Conservation (phyloP, 2,888 invertebrate genomes). For the Thera obeliscata region DNA sequence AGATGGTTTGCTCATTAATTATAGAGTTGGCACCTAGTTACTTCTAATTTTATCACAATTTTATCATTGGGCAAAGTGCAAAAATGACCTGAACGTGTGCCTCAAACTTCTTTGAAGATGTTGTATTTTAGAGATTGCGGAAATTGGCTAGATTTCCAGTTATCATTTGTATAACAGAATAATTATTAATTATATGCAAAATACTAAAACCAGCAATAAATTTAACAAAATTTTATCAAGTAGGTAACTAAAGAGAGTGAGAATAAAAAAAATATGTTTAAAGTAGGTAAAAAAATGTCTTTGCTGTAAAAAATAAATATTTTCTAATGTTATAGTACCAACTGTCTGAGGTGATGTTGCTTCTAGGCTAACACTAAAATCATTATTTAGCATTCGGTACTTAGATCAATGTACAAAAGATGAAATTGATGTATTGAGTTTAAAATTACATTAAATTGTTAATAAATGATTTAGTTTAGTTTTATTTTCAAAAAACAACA, state of each 20-base stretch:
- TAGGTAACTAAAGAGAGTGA: constrained; percentile 22
- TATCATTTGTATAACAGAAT: constrained; percentile 11
- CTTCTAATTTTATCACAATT: constrained; percentile 40
- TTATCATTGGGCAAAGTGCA: constrained; percentile 45
- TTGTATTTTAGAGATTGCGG: constrained; percentile 25
- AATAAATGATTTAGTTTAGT: constrained; percentile 43
- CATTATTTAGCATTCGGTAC: constrained; percentile 68
- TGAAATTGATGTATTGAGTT: constrained; percentile 75
- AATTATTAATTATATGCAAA: constrained; percentile 5
- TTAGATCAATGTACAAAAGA: constrained; percentile 75
- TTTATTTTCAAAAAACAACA: constrained; percentile 9
- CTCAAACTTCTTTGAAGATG: constrained; percentile 23
- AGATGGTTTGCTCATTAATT: constrained; percentile 48
- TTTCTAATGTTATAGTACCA: constrained; percentile 30
- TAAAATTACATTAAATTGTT: constrained; percentile 75
- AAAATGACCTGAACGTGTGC: constrained; percentile 51
- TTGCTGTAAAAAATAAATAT: constrained; percentile 25
- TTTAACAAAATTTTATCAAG: constrained; percentile 9
- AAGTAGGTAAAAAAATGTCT: constrained; percentile 24
- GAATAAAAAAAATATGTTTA: constrained; percentile 14
- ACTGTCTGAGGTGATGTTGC: constrained; percentile 49
- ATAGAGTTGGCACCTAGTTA: constrained; percentile 46
- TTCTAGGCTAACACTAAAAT: constrained; percentile 61
- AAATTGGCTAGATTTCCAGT: constrained; percentile 15
- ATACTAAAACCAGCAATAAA: constrained; percentile 17